Conservation (phyloP, 2,113 vertebrate genomes). For the Gallinago paraguaiae region DNA sequence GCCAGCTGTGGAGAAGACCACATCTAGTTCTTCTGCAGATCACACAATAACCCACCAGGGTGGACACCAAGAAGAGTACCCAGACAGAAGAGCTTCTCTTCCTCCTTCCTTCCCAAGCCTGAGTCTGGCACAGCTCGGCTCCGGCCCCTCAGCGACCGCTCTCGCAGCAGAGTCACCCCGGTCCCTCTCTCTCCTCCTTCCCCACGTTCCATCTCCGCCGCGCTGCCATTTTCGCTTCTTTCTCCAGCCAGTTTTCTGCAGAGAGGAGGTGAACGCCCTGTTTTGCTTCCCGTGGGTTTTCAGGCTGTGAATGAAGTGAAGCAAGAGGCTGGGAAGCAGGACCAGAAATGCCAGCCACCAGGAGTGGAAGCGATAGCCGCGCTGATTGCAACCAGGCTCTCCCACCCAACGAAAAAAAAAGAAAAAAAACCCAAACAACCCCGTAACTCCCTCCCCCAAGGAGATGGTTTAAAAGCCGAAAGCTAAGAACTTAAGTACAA, state of each 20-base stretch:
- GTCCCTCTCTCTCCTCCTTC: not conserved
- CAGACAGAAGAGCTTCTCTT: not conserved
- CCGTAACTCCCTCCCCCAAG: not conserved
- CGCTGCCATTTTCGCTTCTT: not conserved
- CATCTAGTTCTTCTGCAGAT: not conserved
- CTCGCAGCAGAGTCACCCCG: not conserved
- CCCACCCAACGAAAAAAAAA: not conserved
- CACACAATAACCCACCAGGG: not conserved
- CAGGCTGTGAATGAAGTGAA: not conserved
- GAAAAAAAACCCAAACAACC: too few species aligned
- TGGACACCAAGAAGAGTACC: not conserved
- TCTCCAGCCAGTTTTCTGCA: not conserved
- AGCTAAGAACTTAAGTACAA: constrained; percentile 79
- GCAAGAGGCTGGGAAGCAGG: not conserved
- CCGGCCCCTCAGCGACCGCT: not conserved
- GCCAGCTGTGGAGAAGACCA: not conserved
- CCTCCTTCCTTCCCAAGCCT: not conserved
- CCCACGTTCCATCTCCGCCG: not conserved
- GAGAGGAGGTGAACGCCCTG: not conserved
- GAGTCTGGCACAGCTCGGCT: not conserved
- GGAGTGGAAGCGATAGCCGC: not conserved
- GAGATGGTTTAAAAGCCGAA: constrained; percentile 10
- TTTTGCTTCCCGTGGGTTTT: not conserved
- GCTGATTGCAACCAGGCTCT: not conserved
- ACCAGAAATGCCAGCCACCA: not conserved